phyloP scores from a whole-genome alignment of 1,140 invertebrate species.

The Magallana gigas region DNA sequence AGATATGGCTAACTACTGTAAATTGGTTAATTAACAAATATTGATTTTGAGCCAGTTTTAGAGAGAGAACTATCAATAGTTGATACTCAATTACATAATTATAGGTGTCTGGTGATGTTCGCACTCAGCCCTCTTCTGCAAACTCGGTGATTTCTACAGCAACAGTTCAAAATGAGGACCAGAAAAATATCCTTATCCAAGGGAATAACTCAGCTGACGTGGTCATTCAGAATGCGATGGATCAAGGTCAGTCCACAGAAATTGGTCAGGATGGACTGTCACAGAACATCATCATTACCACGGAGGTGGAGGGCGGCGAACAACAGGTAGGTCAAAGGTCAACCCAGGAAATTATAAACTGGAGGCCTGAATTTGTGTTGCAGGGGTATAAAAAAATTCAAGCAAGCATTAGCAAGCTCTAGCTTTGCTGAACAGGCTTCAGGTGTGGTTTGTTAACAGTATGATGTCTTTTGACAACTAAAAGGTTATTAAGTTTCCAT shows the following conservation, averaged over 20 bases:
- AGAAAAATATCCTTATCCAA: too few species aligned
- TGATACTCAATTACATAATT: too few species aligned
- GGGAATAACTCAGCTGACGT: neutral
- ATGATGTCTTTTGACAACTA: too few species aligned
- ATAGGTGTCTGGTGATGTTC: conserved; percentile 8
- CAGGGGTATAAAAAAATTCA: neutral
- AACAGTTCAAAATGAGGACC: conserved; percentile 6
- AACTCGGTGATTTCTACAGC: neutral
- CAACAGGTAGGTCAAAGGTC: neutral
- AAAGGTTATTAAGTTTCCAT: too few species aligned
- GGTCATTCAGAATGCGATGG: conserved; percentile 38
- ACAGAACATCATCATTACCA: conserved; percentile 54
- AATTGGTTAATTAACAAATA: too few species aligned
- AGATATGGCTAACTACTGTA: too few species aligned
- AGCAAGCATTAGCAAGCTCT: too few species aligned
- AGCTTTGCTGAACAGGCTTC: too few species aligned
- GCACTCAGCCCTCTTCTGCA: conserved; percentile 4
- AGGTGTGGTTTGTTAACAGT: too few species aligned
- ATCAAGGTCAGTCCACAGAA: neutral
- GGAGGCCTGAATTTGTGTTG: neutral
- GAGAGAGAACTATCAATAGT: too few species aligned
- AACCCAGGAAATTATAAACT: neutral
- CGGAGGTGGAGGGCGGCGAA: conserved; percentile 19
- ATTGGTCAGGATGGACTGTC: conserved; percentile 19
- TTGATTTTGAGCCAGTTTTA: too few species aligned